phyloP scores from a whole-genome alignment of 2,113 vertebrate species.

The Xiphophorus hellerii region DNA sequence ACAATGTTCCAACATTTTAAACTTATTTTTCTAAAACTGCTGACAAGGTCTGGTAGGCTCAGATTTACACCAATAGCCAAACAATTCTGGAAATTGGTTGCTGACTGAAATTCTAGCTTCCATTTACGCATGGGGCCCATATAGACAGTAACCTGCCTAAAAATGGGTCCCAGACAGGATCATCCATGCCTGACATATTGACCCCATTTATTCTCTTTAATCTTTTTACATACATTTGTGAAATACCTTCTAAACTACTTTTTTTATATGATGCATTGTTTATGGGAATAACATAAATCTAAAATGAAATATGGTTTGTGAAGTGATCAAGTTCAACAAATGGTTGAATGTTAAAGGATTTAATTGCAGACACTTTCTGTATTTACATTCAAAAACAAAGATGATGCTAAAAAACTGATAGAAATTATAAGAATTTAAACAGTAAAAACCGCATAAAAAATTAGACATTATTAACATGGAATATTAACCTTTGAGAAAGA shows the following conservation, averaged over 20 bases:
- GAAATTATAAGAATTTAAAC: neutral
- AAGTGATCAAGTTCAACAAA: too few species aligned
- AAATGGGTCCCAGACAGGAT: too few species aligned
- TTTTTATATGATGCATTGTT: too few species aligned
- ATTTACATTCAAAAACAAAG: neutral
- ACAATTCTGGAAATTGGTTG: neutral
- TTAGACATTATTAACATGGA: neutral
- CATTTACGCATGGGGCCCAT: too few species aligned
- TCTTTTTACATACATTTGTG: too few species aligned
- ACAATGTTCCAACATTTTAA: neutral
- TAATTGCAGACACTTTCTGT: neutral
- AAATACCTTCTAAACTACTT: too few species aligned
- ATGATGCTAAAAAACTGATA: neutral
- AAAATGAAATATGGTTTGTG: too few species aligned
- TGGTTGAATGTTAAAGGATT: too few species aligned
- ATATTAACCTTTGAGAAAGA: neutral
- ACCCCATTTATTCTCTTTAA: too few species aligned
- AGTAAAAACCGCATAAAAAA: neutral
- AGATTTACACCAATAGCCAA: neutral
- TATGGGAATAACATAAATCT: too few species aligned
- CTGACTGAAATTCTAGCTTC: neutral
- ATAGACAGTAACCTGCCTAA: too few species aligned
- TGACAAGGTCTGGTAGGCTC: neutral
- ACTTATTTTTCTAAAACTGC: neutral
- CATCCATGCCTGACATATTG: too few species aligned